These are phyloP conservation scores for Chrysolina oricalcia DNA, from an alignment of 2,888 invertebrate species.

Conservation along the genomic window DNA sequence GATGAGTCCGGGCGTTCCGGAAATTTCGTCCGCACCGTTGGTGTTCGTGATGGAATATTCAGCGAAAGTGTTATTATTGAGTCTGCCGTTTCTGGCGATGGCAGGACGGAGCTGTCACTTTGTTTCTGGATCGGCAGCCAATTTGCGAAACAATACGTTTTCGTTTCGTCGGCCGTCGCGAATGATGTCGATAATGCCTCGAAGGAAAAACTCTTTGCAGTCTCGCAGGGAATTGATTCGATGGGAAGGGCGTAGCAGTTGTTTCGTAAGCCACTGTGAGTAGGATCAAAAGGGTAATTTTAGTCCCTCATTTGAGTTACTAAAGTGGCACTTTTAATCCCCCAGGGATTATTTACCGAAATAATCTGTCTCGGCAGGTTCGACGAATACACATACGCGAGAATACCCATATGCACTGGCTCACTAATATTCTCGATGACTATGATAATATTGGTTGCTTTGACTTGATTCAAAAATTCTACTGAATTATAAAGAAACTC, in stretches of 20 bases:
- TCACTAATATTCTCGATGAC: too few species aligned
- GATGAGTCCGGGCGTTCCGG: conserved; percentile 11
- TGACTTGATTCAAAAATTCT: too few species aligned
- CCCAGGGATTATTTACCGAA: too few species aligned
- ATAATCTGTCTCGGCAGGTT: too few species aligned
- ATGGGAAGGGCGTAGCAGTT: background rate
- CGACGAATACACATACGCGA: too few species aligned
- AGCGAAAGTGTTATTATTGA: conserved; percentile 34
- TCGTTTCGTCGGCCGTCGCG: background rate
- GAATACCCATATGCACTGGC: too few species aligned
- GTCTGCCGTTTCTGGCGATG: conserved; percentile 32
- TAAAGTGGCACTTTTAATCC: too few species aligned
- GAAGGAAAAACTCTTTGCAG: background rate
- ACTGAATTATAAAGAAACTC: too few species aligned
- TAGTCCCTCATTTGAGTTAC: too few species aligned
- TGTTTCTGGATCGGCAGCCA: conserved; percentile 39
- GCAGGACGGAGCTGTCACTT: conserved; percentile 32
- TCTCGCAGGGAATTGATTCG: conserved; percentile 11
- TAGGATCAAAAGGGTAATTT: too few species aligned
- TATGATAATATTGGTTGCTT: too few species aligned
- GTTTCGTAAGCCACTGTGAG: background rate
- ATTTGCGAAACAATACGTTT: conserved; percentile 43
- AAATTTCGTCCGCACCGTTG: conserved; percentile 34
- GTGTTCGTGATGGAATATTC: conserved; percentile 37
- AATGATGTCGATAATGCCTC: conserved; percentile 13